Evolutionary conservation across 2,888 invertebrate genomes (phyloP).

Genomic region (Poecilobothrus nobilitatus): DNA sequence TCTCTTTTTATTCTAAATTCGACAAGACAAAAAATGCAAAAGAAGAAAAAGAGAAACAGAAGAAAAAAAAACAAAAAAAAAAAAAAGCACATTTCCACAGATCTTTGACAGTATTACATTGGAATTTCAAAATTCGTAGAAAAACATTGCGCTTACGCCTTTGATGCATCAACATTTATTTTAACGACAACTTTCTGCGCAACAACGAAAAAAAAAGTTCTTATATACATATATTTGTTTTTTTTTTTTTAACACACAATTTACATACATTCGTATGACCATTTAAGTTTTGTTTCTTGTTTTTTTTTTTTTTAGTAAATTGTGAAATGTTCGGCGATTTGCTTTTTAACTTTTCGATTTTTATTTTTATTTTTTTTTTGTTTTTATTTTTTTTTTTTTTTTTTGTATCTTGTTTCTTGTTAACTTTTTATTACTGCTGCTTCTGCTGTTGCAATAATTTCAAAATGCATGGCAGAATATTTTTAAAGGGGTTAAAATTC

Average conservation of each 20-base stretch:
- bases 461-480: too few species aligned
- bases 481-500: too few species aligned
- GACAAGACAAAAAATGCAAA: background rate
- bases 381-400: too few species aligned
- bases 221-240: too few species aligned
- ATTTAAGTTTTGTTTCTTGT: background rate
- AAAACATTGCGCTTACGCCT: conserved; percentile 6
- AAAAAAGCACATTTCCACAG: background rate
- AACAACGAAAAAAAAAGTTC: background rate
- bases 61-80: background rate
- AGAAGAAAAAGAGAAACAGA: background rate
- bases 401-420: background rate
- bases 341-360: background rate
- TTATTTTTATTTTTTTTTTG: background rate
- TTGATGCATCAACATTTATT: background rate
- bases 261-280: background rate
- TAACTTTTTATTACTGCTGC: background rate
- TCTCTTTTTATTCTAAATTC: too few species aligned
- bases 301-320: background rate
- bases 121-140: conserved; percentile 1
- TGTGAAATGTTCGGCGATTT: conserved; percentile 1
- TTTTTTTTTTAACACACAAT: background rate
- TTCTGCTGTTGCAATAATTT: background rate
- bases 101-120: background rate
- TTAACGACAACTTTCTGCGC: background rate